Percentiles rank a stretch among this genome's conserved stretches.
These are phyloP conservation scores for Barypeithes pellucidus DNA, from an alignment of 2,888 invertebrate genomes.

Conservation along the genomic window DNA sequence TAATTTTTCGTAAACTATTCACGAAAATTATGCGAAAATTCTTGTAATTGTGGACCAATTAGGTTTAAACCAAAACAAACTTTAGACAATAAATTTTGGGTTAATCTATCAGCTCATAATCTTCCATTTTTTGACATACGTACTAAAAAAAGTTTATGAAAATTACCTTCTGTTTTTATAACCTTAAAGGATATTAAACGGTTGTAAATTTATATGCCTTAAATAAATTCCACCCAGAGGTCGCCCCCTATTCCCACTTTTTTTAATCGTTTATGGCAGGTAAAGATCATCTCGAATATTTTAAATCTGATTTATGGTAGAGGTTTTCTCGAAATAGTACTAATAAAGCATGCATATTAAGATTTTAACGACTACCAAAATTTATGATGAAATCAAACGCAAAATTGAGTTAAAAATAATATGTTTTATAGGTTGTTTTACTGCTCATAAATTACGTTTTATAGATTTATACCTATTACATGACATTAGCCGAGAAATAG, in stretches of 20 bases:
- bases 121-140: not conserved
- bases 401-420: constrained; percentile 57
- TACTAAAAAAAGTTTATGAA: constrained; percentile 23
- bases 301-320: constrained; percentile 54
- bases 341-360: constrained; percentile 55
- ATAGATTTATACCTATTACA: constrained; percentile 48
- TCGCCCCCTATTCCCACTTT: constrained; percentile 45
- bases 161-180: constrained; percentile 34
- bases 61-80: too few relatives aligned
- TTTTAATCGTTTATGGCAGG: constrained; percentile 50
- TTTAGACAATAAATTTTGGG: too few relatives aligned
- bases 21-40: too few relatives aligned
- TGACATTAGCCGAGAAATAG: constrained; percentile 30
- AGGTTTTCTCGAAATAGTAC: constrained; percentile 54
- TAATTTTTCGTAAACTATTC: too few relatives aligned
- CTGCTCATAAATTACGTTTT: constrained; percentile 51
- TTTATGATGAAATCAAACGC: constrained; percentile 56
- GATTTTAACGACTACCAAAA: constrained; percentile 55
- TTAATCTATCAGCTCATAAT: too few relatives aligned
- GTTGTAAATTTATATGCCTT: constrained; percentile 39
- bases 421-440: constrained; percentile 55
- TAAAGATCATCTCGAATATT: constrained; percentile 54
- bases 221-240: constrained; percentile 40
- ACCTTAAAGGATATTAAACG: constrained; percentile 37
- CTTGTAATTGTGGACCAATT: too few relatives aligned